phyloP scores from a whole-genome alignment of 2,888 invertebrate genomes.

The Sthenelais limicola region DNA sequence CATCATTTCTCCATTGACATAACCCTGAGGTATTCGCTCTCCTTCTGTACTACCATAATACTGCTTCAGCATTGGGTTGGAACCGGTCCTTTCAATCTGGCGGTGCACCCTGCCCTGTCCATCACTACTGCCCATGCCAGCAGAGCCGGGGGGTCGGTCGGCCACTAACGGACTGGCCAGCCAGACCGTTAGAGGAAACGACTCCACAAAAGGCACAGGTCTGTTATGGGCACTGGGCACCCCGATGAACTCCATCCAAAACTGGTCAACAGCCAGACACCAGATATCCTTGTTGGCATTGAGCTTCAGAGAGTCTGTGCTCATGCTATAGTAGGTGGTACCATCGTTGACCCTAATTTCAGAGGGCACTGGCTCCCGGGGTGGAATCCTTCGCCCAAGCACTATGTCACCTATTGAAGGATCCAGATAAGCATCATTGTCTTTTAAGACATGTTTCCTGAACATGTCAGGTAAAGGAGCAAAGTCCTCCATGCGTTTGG shows the following conservation, averaged over 20 bases:
- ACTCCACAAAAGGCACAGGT: conserved; percentile 73
- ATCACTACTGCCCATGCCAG: not conserved
- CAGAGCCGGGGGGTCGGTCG: not conserved
- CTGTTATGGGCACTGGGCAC: conserved; percentile 78
- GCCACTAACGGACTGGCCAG: conserved; percentile 74
- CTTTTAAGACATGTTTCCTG: conserved; percentile 54
- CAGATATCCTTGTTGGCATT: conserved; percentile 84
- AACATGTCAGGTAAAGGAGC: conserved; percentile 50
- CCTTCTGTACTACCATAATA: not conserved
- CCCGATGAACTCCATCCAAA: conserved; percentile 94
- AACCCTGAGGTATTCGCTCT: conserved; percentile 4
- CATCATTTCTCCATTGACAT: conserved; percentile 15
- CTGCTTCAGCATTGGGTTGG: conserved; percentile 9
- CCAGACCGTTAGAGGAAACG: conserved; percentile 85
- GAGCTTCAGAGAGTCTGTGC: conserved; percentile 57
- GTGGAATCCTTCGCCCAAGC: conserved; percentile 9
- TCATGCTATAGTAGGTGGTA: conserved; percentile 37
- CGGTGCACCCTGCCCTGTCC: conserved; percentile 4
- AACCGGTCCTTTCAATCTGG: not conserved
- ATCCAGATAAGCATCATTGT: conserved; percentile 62
- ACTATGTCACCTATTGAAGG: conserved; percentile 53
- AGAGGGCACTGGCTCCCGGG: not conserved
- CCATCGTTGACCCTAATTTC: conserved; percentile 2
- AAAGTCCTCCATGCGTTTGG: conserved; percentile 54
- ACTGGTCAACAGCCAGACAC: conserved; percentile 88